Percentiles rank a stretch among this genome's conserved stretches.
phyloP scores from a whole-genome alignment of 2,113 vertebrate genomes.

The Sardina pilchardus region DNA sequence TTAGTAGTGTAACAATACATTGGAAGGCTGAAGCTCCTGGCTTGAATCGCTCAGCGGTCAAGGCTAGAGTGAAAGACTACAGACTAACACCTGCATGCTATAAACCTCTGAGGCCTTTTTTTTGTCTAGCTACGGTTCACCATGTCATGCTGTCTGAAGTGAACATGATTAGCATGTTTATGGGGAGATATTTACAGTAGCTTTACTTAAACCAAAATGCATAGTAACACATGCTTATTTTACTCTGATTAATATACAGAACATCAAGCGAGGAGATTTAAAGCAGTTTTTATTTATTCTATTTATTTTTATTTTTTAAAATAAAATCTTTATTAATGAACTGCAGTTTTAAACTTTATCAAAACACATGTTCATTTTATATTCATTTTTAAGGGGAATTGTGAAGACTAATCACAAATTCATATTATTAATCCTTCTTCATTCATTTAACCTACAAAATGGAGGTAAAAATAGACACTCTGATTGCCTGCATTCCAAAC shows the following conservation, averaged over 20 bases:
- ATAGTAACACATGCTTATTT: neutral
- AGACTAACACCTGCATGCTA: neutral
- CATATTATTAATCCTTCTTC: neutral
- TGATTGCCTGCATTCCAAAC: slow-evolving; percentile 10
- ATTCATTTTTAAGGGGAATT: neutral
- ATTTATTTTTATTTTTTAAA: neutral
- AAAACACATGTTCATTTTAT: neutral
- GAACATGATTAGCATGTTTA: neutral
- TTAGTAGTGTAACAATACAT: neutral
- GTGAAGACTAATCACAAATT: neutral
- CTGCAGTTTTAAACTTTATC: neutral
- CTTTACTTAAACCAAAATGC: neutral
- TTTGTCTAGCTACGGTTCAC: neutral
- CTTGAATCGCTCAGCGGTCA: neutral
- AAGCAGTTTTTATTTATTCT: neutral
- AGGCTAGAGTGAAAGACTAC: neutral
- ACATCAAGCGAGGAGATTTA: no score
- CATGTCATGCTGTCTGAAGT: neutral
- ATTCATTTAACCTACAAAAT: neutral
- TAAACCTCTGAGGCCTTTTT: neutral
- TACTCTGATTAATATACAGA: no score
- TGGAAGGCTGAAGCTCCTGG: neutral
- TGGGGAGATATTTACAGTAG: neutral
- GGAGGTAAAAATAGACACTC: slow-evolving; percentile 1
- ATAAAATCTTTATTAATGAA: neutral